Evolutionary conservation across 2,797 vertebrate genomes (phyloP).

Genomic region (Decapterus maruadsi): DNA sequence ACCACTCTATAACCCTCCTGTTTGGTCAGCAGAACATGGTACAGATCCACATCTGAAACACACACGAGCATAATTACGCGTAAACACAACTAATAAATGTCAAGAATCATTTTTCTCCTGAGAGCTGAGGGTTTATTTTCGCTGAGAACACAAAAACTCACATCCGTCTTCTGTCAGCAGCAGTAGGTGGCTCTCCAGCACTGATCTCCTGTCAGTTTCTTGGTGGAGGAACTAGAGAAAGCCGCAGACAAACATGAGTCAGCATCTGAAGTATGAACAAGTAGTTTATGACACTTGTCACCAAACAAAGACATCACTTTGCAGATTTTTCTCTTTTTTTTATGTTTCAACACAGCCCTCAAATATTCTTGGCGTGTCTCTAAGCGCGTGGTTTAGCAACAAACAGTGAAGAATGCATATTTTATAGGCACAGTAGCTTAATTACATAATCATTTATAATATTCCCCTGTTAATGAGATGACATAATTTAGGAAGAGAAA

Average conservation of each 20-base stretch:
- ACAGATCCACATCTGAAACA: slow-evolving; percentile 92
- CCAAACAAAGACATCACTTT: slow-evolving; percentile 14
- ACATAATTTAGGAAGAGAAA: background rate
- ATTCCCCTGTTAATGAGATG: slow-evolving; percentile 1
- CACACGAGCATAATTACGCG: slow-evolving; percentile 19
- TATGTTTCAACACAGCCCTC: slow-evolving; percentile 22
- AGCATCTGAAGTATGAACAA: background rate
- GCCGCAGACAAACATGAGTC: slow-evolving; percentile 45
- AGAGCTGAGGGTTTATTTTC: background rate
- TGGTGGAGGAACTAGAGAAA: slow-evolving; percentile 91
- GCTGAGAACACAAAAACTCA: slow-evolving; percentile 76
- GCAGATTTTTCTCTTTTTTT: slow-evolving; percentile 42
- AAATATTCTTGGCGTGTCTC: slow-evolving; percentile 6
- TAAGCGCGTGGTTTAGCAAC: slow-evolving; percentile 1
- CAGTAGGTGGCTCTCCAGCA: slow-evolving; percentile 90
- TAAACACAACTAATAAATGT: background rate
- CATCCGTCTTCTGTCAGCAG: slow-evolving; percentile 96
- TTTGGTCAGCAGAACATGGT: slow-evolving; percentile 86
- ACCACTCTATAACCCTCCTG: slow-evolving; percentile 93
- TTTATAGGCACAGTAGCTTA: background rate
- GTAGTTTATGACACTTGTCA: background rate
- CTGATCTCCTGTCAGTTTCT: slow-evolving; percentile 74
- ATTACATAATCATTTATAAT: background rate
- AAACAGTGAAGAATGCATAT: background rate
- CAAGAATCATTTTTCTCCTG: background rate